Evolutionary conservation across 2,888 invertebrate species (phyloP).

Genomic region (Euclidia mi): DNA sequence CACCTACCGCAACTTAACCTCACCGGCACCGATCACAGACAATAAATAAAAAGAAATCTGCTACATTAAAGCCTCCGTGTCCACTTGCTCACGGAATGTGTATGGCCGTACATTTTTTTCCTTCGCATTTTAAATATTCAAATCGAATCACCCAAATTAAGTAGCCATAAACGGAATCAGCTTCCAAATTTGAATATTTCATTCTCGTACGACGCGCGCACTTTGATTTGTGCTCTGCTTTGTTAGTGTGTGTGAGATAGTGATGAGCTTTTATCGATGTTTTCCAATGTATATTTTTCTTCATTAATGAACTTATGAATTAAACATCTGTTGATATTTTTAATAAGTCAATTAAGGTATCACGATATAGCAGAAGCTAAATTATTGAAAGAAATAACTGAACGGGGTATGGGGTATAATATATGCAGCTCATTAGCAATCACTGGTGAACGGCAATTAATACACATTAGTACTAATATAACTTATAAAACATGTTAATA

Average conservation of each 20-base stretch:
- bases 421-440: no score
- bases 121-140: slow-evolving; percentile 84
- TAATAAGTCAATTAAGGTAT: not conserved
- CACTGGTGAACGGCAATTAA: no score
- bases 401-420: no score
- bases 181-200: slow-evolving; percentile 90
- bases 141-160: slow-evolving; percentile 90
- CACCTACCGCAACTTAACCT: slow-evolving; percentile 45
- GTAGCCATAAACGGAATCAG: slow-evolving; percentile 90
- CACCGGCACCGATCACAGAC: slow-evolving; percentile 45
- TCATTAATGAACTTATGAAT: not conserved
- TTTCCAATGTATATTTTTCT: not conserved
- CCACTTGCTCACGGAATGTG: slow-evolving; percentile 77
- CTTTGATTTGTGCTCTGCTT: slow-evolving; percentile 80
- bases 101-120: slow-evolving; percentile 77
- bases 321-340: not conserved
- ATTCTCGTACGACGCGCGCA: slow-evolving; percentile 83
- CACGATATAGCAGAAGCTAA: not conserved
- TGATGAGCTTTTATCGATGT: slow-evolving; percentile 55
- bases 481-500: no score
- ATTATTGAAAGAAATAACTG: not conserved
- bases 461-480: no score
- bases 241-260: slow-evolving; percentile 68
- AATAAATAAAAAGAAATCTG: slow-evolving; percentile 57
- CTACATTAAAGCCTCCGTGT: slow-evolving; percentile 58